Evolutionary conservation across 2,797 vertebrate species (phyloP).

Genomic region (Capromys pilorides): DNA sequence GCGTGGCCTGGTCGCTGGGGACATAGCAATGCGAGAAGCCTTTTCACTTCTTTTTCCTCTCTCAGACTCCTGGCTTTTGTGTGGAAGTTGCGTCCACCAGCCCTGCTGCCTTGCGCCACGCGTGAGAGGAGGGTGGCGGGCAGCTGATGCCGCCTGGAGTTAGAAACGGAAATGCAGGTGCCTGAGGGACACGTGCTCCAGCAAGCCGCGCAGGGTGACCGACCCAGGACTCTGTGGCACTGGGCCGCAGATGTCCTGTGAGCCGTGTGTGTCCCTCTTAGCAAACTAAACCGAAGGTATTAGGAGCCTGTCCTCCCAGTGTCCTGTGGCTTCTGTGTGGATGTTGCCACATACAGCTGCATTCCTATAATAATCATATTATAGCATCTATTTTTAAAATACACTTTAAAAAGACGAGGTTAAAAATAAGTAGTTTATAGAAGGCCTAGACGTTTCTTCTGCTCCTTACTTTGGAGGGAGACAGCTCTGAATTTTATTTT

Average conservation of each 20-base stretch:
- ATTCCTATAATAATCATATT: background rate
- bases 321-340: background rate
- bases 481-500: constrained; percentile 15
- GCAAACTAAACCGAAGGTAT: background rate
- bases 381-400: constrained; percentile 21
- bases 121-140: background rate
- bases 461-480: background rate
- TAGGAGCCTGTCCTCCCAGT: background rate
- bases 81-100: background rate
- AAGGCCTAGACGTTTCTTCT: background rate
- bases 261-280: background rate
- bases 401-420: background rate
- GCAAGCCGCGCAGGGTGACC: background rate
- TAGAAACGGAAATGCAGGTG: background rate
- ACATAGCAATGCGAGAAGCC: background rate
- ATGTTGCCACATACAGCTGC: background rate
- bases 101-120: background rate
- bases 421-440: constrained; percentile 27
- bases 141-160: background rate
- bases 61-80: background rate
- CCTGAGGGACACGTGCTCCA: background rate
- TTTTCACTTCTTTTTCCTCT: background rate
- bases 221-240: background rate
- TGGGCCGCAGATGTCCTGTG: background rate
- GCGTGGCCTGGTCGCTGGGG: background rate